A percentile compares a stretch with the other conserved stretches of the same genome.
Conservation (phyloP, 2,888 invertebrate species). For the Euphydryas editha region DNA sequence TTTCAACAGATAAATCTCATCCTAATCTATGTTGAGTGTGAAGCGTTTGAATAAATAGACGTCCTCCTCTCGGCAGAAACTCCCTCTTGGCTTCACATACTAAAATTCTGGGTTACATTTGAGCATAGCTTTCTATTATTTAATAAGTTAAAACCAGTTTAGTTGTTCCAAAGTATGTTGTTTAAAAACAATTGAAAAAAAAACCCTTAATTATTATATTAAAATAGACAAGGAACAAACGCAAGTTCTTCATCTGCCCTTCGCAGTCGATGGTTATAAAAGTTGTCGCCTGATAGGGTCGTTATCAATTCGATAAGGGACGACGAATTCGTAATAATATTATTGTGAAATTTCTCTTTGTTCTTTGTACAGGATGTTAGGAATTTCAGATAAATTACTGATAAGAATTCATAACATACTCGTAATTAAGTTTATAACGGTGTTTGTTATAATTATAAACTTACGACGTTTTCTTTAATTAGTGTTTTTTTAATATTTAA, state of each 20-base stretch:
- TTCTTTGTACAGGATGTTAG: conserved; percentile 44
- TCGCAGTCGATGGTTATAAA: conserved; percentile 18
- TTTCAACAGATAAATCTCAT: too few species aligned
- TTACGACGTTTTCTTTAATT: background rate
- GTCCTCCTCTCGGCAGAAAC: too few species aligned
- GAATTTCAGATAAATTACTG: conserved; percentile 44
- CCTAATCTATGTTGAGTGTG: too few species aligned
- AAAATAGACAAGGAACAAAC: background rate
- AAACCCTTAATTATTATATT: background rate
- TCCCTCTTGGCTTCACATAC: too few species aligned
- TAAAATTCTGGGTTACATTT: too few species aligned
- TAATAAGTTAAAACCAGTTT: too few species aligned
- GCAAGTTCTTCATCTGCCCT: conserved; percentile 15
- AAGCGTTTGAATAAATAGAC: too few species aligned
- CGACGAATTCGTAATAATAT: conserved; percentile 40
- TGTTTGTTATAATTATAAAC: conserved; percentile 5
- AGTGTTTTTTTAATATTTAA: background rate
- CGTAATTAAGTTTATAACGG: conserved; percentile 22
- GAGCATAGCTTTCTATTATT: too few species aligned
- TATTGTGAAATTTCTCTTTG: conserved; percentile 43
- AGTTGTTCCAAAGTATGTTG: too few species aligned
- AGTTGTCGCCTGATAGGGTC: conserved; percentile 20
- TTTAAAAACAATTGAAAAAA: background rate
- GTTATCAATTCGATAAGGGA: conserved; percentile 40
- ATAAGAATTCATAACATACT: conserved; percentile 41